These are phyloP conservation scores for Thymelicus lineola DNA, from an alignment of 2,888 invertebrate species.

Conservation along the genomic window DNA sequence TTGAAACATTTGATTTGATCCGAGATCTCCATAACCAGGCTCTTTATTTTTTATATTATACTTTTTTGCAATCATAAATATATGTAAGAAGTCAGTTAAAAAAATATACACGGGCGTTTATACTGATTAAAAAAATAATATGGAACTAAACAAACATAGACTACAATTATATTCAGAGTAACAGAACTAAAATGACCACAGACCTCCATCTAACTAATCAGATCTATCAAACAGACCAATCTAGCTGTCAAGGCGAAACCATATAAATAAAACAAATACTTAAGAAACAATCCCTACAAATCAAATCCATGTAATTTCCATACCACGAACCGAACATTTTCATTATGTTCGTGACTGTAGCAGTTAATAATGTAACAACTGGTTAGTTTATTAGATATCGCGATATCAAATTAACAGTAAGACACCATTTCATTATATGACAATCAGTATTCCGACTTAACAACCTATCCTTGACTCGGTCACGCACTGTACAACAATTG, in stretches of 20 bases:
- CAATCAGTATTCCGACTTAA: slow-evolving; percentile 18
- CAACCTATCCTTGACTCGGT: slow-evolving; percentile 67
- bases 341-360: slow-evolving; percentile 70
- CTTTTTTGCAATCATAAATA: too few relatives aligned
- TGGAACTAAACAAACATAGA: neutral
- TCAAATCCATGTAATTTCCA: slow-evolving; percentile 56
- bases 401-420: slow-evolving; percentile 59
- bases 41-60: too few relatives aligned
- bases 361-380: slow-evolving; percentile 69
- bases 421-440: slow-evolving; percentile 54
- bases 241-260: slow-evolving; percentile 42
- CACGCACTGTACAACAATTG: slow-evolving; percentile 52
- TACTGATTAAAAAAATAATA: too few relatives aligned
- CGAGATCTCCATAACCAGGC: too few relatives aligned
- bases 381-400: slow-evolving; percentile 77
- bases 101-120: too few relatives aligned
- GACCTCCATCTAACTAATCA: neutral
- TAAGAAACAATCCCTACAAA: slow-evolving; percentile 15
- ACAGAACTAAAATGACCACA: neutral
- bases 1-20: too few relatives aligned
- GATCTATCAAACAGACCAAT: slow-evolving; percentile 32
- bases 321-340: slow-evolving; percentile 55
- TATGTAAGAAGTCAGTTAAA: too few relatives aligned
- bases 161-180: neutral
- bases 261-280: slow-evolving; percentile 22